Percentiles rank a stretch among this genome's conserved stretches.
Conservation (phyloP, 2,888 invertebrate species). For the Macrophya annulata region DNA sequence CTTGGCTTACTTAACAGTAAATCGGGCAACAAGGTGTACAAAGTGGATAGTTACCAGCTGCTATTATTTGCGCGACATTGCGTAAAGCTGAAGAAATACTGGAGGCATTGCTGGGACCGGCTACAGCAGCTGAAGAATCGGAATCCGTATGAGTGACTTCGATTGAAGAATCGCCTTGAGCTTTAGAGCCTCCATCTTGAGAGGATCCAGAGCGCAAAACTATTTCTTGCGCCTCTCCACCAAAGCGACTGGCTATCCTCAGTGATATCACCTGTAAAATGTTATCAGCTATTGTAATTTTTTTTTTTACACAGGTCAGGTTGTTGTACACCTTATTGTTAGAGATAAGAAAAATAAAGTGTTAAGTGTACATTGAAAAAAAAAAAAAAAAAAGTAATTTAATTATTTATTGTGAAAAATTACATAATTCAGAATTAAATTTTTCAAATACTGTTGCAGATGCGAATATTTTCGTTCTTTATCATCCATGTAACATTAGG, state of each 20-base stretch:
- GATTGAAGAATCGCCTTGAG: slow-evolving; percentile 71
- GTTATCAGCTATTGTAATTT: slow-evolving; percentile 23
- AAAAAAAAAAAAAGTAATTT: neutral
- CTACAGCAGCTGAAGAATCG: slow-evolving; percentile 72
- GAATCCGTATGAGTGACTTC: slow-evolving; percentile 69
- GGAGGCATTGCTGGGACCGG: slow-evolving; percentile 76
- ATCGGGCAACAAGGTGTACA: neutral
- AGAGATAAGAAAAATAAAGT: neutral
- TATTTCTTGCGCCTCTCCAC: slow-evolving; percentile 87
- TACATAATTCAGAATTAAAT: neutral
- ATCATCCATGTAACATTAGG: neutral
- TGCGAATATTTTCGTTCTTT: neutral
- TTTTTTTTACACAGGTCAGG: neutral
- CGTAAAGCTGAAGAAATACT: slow-evolving; percentile 74
- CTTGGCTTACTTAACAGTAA: neutral
- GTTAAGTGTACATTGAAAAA: neutral
- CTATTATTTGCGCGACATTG: slow-evolving; percentile 77
- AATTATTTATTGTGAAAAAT: neutral
- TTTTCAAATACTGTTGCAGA: neutral
- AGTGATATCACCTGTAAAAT: slow-evolving; percentile 82
- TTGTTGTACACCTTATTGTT: neutral
- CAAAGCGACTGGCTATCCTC: slow-evolving; percentile 84
- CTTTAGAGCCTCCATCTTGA: slow-evolving; percentile 75
- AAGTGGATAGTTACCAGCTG: slow-evolving; percentile 71
- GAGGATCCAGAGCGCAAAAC: slow-evolving; percentile 82